phyloP scores from a whole-genome alignment of 1,140 invertebrate species.

The Eriosoma lanigerum region DNA sequence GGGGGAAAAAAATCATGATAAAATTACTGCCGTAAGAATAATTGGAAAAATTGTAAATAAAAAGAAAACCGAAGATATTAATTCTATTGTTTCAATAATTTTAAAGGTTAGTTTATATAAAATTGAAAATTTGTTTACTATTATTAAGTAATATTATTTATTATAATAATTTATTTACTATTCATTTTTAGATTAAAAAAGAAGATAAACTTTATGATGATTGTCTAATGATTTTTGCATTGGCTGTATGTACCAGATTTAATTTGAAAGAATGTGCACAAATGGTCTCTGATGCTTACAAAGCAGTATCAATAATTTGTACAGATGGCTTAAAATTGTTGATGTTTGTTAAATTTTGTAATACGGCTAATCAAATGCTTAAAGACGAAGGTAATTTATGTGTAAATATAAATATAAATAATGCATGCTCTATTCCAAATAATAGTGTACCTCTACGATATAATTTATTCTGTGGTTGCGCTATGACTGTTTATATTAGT shows the following conservation, averaged over 20 bases:
- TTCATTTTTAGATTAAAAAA: constrained; percentile 28
- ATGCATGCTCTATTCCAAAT: not conserved
- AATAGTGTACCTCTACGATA: not conserved
- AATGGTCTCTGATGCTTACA: constrained; percentile 25
- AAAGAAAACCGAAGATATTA: constrained; percentile 32
- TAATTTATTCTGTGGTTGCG: too few relatives aligned
- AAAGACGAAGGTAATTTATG: not conserved
- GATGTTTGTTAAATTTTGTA: constrained; percentile 34
- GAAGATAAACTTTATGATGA: constrained; percentile 34
- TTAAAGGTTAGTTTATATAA: constrained; percentile 30
- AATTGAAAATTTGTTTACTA: too few relatives aligned
- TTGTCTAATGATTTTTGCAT: constrained; percentile 3
- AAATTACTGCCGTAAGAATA: not conserved
- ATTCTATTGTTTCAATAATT: constrained; percentile 41
- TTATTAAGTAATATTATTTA: too few relatives aligned
- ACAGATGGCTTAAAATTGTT: constrained; percentile 31
- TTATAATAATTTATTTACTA: too few relatives aligned
- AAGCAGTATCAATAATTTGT: constrained; percentile 23
- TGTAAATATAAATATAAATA: not conserved
- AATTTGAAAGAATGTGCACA: not conserved
- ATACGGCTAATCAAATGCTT: not conserved
- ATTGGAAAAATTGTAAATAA: constrained; percentile 48
- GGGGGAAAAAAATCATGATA: not conserved
- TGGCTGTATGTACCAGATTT: constrained; percentile 27
- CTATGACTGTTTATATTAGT: too few relatives aligned